Percentiles rank a stretch among this genome's conserved stretches.
Evolutionary conservation across 53 echinoderm and acorn worm species (phyloP).

Genomic region (Temnopleurus reevesii): DNA sequence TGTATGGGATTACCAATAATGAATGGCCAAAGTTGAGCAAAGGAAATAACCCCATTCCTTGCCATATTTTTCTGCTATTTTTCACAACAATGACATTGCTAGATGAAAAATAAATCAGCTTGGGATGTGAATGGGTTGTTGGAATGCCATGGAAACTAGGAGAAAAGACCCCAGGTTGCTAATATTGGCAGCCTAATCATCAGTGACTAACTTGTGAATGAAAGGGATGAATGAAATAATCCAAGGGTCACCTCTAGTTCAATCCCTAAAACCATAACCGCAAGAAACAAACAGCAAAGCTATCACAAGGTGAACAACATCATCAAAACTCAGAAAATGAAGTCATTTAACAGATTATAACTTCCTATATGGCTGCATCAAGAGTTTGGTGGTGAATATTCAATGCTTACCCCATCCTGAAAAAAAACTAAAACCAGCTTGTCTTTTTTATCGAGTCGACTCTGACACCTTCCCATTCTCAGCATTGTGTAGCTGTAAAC

Average conservation of each 20-base stretch:
- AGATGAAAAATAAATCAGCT: background rate
- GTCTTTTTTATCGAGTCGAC: background rate
- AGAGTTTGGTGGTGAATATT: background rate
- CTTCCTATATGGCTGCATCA: background rate
- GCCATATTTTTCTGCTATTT: constrained; percentile 25
- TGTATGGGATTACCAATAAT: constrained; percentile 1
- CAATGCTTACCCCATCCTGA: background rate
- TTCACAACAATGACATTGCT: constrained; percentile 2
- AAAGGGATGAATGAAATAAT: constrained; percentile 2
- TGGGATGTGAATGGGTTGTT: background rate
- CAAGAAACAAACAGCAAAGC: background rate
- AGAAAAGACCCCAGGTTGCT: background rate
- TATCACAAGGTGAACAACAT: background rate
- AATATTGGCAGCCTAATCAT: constrained; percentile 24
- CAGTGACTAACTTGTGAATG: constrained; percentile 42
- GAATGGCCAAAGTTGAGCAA: background rate
- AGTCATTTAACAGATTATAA: constrained; percentile 30
- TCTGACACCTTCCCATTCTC: background rate
- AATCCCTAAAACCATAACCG: background rate
- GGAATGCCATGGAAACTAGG: constrained; percentile 6
- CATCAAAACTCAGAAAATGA: background rate
- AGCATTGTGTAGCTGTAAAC: constrained; percentile 14
- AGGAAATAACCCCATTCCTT: constrained; percentile 30
- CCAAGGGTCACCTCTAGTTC: constrained; percentile 22
- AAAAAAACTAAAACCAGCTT: background rate